Evolutionary conservation across 2,888 invertebrate species (phyloP).

Genomic region (Harpalus rufipes): DNA sequence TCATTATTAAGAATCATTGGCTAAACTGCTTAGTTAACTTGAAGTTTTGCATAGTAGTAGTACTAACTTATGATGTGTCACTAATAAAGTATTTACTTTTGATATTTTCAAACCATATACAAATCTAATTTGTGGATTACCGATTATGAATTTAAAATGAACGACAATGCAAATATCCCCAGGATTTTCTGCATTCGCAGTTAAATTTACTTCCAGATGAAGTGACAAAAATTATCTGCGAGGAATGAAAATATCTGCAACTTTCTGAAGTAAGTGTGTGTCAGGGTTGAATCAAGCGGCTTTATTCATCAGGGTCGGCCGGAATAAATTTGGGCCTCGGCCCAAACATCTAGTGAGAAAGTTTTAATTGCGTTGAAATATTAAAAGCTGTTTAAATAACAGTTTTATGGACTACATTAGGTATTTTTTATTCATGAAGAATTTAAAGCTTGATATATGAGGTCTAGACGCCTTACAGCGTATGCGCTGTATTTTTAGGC

Average conservation of each 20-base stretch:
- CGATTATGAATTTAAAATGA: not conserved
- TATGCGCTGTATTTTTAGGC: constrained; percentile 36
- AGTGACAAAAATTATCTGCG: not conserved
- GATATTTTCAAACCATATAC: not conserved
- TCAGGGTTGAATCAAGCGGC: constrained; percentile 14
- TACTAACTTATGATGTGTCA: no score
- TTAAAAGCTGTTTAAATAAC: constrained; percentile 61
- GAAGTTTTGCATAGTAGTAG: no score
- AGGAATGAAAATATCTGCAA: constrained; percentile 15
- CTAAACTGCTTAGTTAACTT: no score
- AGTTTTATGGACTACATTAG: constrained; percentile 53
- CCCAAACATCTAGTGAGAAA: constrained; percentile 49
- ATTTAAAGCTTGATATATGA: constrained; percentile 58
- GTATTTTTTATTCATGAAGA: constrained; percentile 57
- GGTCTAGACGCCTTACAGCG: constrained; percentile 43
- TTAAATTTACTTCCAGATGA: constrained; percentile 14
- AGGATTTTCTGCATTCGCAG: not conserved
- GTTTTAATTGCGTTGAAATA: constrained; percentile 55
- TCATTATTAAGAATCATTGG: no score
- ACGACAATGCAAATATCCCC: not conserved
- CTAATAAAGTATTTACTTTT: no score
- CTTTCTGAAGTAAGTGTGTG: constrained; percentile 25
- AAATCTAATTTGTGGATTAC: not conserved
- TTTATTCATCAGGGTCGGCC: constrained; percentile 44
- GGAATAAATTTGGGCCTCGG: constrained; percentile 30